Evolutionary conservation across 1,140 invertebrate genomes (phyloP).

Genomic region (Caenorhabditis tropicalis): DNA sequence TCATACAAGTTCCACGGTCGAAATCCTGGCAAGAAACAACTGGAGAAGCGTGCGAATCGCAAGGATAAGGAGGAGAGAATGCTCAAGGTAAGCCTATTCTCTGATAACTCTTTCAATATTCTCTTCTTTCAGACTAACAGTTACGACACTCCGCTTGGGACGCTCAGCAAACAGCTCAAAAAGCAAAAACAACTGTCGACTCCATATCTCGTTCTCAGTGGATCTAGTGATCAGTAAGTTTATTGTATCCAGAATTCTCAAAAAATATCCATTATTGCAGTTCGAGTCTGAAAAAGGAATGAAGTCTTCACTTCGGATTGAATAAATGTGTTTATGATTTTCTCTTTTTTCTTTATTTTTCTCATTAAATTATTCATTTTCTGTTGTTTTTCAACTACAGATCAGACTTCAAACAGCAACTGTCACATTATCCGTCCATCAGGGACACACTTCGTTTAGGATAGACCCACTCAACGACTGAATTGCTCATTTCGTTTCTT

Average conservation of each 20-base stretch:
- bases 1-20: constrained; percentile 89
- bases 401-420: too few species aligned
- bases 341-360: neutral
- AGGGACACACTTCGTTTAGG: too few species aligned
- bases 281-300: constrained; percentile 20
- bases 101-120: neutral
- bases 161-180: constrained; percentile 88
- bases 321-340: neutral
- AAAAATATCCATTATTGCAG: neutral
- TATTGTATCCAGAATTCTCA: neutral
- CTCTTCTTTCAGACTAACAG: constrained; percentile 84
- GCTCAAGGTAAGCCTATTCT: constrained; percentile 77
- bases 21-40: constrained; percentile 97
- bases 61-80: constrained; percentile 91
- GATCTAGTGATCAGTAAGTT: constrained; percentile 48
- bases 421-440: too few species aligned
- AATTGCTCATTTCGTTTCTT: too few species aligned
- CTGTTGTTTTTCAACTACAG: too few species aligned
- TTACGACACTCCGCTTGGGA: constrained; percentile 93
- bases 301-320: neutral
- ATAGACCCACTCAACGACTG: too few species aligned
- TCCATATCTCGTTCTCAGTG: constrained; percentile 88
- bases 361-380: too few species aligned
- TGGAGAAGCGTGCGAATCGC: constrained; percentile 95
- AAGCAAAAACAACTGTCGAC: constrained; percentile 96